Evolutionary conservation across 2,113 vertebrate species (phyloP).

Genomic region (Pterocles orientalis): DNA sequence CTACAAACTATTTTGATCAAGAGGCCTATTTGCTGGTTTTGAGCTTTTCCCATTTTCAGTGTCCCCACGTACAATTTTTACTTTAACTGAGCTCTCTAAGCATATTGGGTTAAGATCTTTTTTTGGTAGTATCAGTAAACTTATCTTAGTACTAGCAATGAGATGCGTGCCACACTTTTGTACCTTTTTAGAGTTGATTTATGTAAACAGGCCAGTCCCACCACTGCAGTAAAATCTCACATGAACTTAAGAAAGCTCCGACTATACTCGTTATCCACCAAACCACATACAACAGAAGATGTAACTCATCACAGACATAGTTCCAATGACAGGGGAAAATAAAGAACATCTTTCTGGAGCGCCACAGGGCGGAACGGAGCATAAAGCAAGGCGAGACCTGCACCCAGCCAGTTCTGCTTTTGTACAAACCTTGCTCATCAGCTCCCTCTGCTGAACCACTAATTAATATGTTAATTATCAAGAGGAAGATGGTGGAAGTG

Average conservation of each 20-base stretch:
- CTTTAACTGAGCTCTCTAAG: not conserved
- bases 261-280: not conserved
- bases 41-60: not conserved
- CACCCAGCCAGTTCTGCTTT: accelerated
- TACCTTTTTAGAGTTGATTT: not conserved
- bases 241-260: not conserved
- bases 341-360: not conserved
- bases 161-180: not conserved
- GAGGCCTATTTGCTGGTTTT: not conserved
- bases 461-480: not conserved
- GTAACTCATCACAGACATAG: not conserved
- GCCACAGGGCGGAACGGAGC: not conserved
- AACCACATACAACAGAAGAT: not conserved
- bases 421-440: not conserved
- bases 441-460: not conserved
- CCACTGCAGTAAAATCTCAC: not conserved
- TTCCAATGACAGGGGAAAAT: not conserved
- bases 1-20: not conserved
- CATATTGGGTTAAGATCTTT: not conserved
- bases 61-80: not conserved
- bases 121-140: not conserved
- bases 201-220: not conserved
- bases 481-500: not conserved
- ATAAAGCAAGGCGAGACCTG: accelerated
- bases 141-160: not conserved